These are phyloP conservation scores for Piprites chloris DNA, from an alignment of 2,113 vertebrate genomes.

Conservation along the genomic window DNA sequence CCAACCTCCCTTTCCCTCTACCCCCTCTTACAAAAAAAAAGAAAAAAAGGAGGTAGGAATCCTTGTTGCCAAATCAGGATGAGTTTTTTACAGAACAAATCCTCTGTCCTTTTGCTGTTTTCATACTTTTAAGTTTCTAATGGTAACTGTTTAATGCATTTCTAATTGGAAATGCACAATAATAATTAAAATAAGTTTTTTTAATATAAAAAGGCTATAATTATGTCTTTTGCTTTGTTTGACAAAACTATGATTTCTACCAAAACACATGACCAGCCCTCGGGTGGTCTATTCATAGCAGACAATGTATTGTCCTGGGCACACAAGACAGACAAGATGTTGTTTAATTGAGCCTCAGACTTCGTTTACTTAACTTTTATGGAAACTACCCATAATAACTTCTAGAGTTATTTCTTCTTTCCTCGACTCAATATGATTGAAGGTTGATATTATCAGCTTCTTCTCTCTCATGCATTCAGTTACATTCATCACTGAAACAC, in stretches of 20 bases:
- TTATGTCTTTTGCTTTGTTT: constrained; percentile 50
- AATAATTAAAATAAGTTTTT: constrained; percentile 41
- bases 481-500: not conserved
- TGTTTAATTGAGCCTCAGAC: constrained; percentile 28
- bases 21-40: not conserved
- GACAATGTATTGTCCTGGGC: constrained; percentile 58
- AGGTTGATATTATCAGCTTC: not conserved
- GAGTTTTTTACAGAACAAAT: not conserved
- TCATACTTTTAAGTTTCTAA: constrained; percentile 3
- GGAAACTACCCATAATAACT: constrained; percentile 27
- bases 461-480: not conserved
- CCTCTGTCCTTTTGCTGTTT: not conserved
- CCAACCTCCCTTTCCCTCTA: not conserved
- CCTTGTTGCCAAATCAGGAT: not conserved
- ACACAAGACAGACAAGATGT: constrained; percentile 41
- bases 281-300: constrained; percentile 58
- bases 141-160: constrained; percentile 11
- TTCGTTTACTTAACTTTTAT: constrained; percentile 39
- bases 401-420: not conserved
- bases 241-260: constrained; percentile 56
- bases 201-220: constrained; percentile 43
- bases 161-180: constrained; percentile 7
- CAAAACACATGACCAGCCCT: constrained; percentile 63
- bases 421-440: not conserved
- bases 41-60: not conserved